Evolutionary conservation across 2,888 invertebrate genomes (phyloP).

Genomic region (Unio delphinus): DNA sequence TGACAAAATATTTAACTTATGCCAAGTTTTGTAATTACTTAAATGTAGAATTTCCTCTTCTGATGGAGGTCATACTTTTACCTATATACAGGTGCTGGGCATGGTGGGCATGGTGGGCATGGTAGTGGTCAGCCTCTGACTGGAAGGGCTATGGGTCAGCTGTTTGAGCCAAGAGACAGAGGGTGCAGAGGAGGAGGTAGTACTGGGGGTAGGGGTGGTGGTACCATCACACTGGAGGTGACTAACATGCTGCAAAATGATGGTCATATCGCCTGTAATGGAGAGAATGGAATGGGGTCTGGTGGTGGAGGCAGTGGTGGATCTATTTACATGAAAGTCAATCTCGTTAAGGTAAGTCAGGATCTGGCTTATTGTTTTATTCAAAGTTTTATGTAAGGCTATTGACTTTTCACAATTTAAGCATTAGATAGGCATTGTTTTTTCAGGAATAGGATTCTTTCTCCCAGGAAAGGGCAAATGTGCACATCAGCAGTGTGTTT

Average conservation of each 20-base stretch:
- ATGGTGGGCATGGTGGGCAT: conserved; percentile 55
- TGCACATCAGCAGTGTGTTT: no score
- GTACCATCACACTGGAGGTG: conserved; percentile 41
- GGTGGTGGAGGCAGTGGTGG: conserved; percentile 57
- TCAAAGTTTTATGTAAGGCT: no score
- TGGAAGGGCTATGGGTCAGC: conserved; percentile 44
- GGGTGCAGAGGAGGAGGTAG: conserved; percentile 52
- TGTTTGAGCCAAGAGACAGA: conserved; percentile 40
- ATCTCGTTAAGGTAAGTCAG: conserved; percentile 32
- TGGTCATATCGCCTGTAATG: conserved; percentile 49
- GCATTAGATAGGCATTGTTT: no score
- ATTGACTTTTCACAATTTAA: no score
- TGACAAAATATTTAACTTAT: neutral
- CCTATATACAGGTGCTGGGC: conserved; percentile 49
- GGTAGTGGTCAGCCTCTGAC: conserved; percentile 28
- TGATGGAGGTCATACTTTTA: neutral
- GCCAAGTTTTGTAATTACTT: neutral
- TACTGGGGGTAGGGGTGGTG: conserved; percentile 51
- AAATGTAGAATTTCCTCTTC: neutral
- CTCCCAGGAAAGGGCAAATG: no score
- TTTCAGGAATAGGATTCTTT: no score
- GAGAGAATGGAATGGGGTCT: conserved; percentile 30
- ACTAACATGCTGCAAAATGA: conserved; percentile 48
- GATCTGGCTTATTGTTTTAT: no score
- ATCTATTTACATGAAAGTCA: conserved; percentile 37